Evolutionary conservation across 2,888 invertebrate species (phyloP).

Genomic region (Caenorhabditis japonica): DNA sequence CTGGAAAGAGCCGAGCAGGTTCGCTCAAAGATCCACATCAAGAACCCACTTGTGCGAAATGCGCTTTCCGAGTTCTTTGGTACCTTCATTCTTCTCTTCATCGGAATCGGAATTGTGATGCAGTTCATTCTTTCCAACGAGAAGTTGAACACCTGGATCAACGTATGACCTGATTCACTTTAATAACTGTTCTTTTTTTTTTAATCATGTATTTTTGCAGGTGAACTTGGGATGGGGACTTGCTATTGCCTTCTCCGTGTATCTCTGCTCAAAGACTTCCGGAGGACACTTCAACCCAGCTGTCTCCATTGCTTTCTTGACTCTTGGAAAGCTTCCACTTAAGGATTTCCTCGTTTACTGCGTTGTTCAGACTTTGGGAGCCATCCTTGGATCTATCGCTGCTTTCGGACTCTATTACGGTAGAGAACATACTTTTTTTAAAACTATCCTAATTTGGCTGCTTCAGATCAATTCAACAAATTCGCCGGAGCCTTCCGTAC

Average conservation of each 20-base stretch:
- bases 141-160: conserved; percentile 72
- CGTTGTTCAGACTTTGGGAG: conserved; percentile 66
- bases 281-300: conserved; percentile 71
- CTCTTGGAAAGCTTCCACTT: conserved; percentile 64
- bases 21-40: conserved; percentile 60
- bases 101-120: conserved; percentile 70
- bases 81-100: conserved; percentile 69
- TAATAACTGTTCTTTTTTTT: neutral
- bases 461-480: conserved; percentile 66
- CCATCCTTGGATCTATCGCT: conserved; percentile 66
- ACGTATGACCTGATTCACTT: conserved; percentile 53
- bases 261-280: conserved; percentile 65
- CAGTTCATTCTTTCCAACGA: conserved; percentile 70
- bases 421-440: neutral
- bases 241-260: conserved; percentile 70
- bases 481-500: conserved; percentile 54
- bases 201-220: conserved; percentile 22
- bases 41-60: conserved; percentile 63
- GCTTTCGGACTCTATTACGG: conserved; percentile 67
- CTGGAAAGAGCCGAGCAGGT: conserved; percentile 58
- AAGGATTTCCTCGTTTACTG: conserved; percentile 66
- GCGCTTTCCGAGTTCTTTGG: conserved; percentile 72
- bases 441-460: neutral
- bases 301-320: conserved; percentile 66
- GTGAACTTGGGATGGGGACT: conserved; percentile 71